phyloP scores from a whole-genome alignment of 2,797 vertebrate genomes.

The Sebastes cheni region DNA sequence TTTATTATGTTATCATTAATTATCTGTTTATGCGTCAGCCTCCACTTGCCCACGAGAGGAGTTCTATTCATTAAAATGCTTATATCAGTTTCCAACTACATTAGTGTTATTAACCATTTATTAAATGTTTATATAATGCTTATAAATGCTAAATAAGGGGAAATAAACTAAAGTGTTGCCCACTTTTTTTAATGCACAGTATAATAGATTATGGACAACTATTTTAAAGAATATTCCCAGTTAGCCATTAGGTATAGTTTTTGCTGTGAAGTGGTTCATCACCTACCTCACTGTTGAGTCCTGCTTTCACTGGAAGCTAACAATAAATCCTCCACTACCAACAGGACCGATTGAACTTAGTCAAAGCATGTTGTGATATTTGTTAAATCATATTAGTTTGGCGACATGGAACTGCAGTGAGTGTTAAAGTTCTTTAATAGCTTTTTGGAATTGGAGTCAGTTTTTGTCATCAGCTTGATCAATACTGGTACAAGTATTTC shows the following conservation, averaged over 20 bases:
- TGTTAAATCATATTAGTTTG: not conserved
- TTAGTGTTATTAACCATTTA: not conserved
- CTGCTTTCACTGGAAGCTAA: not conserved
- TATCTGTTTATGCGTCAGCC: not conserved
- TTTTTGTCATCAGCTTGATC: not conserved
- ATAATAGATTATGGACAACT: not conserved
- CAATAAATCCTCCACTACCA: not conserved
- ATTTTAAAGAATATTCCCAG: not conserved
- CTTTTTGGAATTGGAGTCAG: not conserved
- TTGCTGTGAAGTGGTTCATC: not conserved
- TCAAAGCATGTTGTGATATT: not conserved
- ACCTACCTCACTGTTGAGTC: not conserved
- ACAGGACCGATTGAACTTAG: not conserved
- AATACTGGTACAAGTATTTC: not conserved
- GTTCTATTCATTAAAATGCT: not conserved
- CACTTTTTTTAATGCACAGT: not conserved
- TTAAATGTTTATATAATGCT: not conserved
- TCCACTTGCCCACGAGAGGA: not conserved
- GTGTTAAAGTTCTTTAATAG: not conserved
- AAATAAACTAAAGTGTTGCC: not conserved
- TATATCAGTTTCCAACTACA: not conserved
- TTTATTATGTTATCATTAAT: not conserved
- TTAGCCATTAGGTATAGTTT: not conserved
- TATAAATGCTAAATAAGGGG: not conserved
- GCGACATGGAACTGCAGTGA: not conserved